These are phyloP conservation scores for Pseudopleuronectes americanus DNA, from an alignment of 2,797 vertebrate genomes.

Conservation along the genomic window DNA sequence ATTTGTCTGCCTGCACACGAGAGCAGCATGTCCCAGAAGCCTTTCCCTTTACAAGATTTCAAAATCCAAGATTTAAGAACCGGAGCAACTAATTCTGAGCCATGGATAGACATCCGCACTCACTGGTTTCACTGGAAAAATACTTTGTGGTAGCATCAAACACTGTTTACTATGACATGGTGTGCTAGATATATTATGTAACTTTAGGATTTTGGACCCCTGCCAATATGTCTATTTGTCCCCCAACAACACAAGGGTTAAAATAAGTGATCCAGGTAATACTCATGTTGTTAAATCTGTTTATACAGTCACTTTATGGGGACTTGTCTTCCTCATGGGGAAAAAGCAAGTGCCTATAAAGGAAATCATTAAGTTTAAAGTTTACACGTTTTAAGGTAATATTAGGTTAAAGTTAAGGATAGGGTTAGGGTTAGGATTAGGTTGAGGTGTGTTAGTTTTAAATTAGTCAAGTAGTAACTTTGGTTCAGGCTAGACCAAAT, in stretches of 20 bases:
- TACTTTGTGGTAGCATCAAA: conserved; percentile 57
- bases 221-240: not conserved
- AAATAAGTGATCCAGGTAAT: too few species aligned
- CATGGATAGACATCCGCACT: conserved; percentile 46
- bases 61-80: conserved; percentile 27
- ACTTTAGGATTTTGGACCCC: not conserved
- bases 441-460: too few species aligned
- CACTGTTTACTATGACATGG: conserved; percentile 51
- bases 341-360: too few species aligned
- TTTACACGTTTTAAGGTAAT: too few species aligned
- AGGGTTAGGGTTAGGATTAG: too few species aligned
- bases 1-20: conserved; percentile 31
- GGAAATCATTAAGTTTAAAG: too few species aligned
- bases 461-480: too few species aligned
- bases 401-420: too few species aligned
- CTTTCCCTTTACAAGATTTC: conserved; percentile 10
- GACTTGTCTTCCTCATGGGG: too few species aligned
- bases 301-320: too few species aligned
- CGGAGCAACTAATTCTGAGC: conserved; percentile 30
- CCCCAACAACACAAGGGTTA: conserved; percentile 43
- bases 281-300: too few species aligned
- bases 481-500: too few species aligned
- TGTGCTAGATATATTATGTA: conserved; percentile 52
- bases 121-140: conserved; percentile 61
- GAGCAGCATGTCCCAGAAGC: conserved; percentile 6